Conservation (phyloP, 2,888 invertebrate genomes). For the Euzetes globulus region DNA sequence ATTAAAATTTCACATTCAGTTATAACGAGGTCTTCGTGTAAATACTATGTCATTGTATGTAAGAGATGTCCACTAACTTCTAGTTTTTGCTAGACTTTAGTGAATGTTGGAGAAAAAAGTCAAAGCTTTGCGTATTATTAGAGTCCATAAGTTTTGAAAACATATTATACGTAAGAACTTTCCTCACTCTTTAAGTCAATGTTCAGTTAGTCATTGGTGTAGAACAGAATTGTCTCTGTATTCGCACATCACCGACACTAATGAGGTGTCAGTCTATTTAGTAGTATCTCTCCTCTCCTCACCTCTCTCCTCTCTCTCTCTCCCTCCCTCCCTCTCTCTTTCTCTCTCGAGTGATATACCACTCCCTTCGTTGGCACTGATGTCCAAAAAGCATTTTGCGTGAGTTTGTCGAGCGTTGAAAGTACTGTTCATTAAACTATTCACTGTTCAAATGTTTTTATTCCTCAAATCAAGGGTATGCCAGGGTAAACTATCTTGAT, state of each 20-base stretch:
- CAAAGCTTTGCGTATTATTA: not conserved
- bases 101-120: no score
- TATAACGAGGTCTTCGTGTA: not conserved
- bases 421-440: not conserved
- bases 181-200: not conserved
- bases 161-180: not conserved
- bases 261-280: constrained; percentile 18
- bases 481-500: no score
- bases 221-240: not conserved
- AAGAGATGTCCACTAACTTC: not conserved
- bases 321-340: no score
- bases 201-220: not conserved
- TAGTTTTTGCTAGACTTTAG: not conserved
- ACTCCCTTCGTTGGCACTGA: not conserved
- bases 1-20: not conserved
- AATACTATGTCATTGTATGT: not conserved
- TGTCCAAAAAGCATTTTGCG: not conserved
- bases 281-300: no score
- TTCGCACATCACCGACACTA: constrained; percentile 5
- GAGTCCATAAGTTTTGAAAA: not conserved
- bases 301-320: no score
- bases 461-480: not conserved
- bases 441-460: not conserved
- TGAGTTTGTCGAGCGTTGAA: not conserved
- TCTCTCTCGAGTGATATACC: constrained; percentile 5